phyloP scores from a whole-genome alignment of 1,140 invertebrate species.

The Drosophila melanica region DNA sequence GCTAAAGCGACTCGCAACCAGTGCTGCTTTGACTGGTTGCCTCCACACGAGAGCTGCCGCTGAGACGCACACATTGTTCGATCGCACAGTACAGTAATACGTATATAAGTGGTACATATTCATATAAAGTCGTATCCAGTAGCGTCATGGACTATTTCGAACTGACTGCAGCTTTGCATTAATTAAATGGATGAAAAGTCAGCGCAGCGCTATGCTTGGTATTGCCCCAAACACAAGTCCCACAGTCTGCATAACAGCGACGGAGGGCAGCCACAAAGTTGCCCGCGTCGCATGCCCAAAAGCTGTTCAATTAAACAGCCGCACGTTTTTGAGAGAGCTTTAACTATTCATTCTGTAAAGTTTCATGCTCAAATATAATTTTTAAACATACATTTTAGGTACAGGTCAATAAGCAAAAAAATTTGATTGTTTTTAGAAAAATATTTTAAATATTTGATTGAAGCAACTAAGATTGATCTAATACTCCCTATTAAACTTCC shows the following conservation, averaged over 20 bases:
- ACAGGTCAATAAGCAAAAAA: no score
- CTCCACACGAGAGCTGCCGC: no score
- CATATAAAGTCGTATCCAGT: background rate
- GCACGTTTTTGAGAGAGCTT: constrained; percentile 55
- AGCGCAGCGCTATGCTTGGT: background rate
- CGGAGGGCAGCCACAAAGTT: background rate
- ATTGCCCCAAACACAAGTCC: background rate
- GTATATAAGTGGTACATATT: background rate
- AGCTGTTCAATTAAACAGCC: constrained; percentile 68
- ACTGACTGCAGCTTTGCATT: constrained; percentile 6
- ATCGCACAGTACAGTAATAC: no score
- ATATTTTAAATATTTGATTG: no score
- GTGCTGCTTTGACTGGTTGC: constrained; percentile 18
- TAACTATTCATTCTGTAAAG: background rate
- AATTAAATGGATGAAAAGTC: constrained; percentile 22
- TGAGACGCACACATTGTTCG: background rate
- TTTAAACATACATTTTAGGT: no score
- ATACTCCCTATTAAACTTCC: no score
- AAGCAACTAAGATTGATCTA: no score
- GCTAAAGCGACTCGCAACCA: constrained; percentile 26
- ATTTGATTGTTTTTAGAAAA: no score
- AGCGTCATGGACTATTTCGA: background rate
- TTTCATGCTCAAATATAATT: background rate
- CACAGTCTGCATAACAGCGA: no score
- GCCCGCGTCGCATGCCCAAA: constrained; percentile 61